A percentile compares a stretch with the other conserved stretches of the same genome.
Evolutionary conservation across 2,888 invertebrate species (phyloP).

Genomic region (Philereme vetulata): DNA sequence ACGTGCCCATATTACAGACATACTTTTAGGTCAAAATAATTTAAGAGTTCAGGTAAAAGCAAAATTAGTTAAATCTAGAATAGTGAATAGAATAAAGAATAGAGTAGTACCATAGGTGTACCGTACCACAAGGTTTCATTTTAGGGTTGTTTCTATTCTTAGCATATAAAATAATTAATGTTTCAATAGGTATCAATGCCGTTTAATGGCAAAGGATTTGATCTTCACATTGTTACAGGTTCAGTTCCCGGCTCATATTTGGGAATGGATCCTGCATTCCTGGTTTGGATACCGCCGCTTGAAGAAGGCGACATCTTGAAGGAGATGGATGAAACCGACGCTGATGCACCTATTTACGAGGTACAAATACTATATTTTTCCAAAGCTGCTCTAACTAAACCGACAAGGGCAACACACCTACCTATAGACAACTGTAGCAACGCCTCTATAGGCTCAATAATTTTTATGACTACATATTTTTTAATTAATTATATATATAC

Average conservation of each 20-base stretch:
- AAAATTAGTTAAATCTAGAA: background rate
- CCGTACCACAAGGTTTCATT: background rate
- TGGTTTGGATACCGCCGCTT: conserved; percentile 94
- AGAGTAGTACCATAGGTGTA: too few relatives aligned
- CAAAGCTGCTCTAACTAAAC: too few relatives aligned
- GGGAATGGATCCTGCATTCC: conserved; percentile 94
- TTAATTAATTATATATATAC: too few relatives aligned
- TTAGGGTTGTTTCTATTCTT: background rate
- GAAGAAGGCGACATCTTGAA: conserved; percentile 88
- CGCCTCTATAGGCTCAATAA: too few relatives aligned
- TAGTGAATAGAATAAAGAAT: too few relatives aligned
- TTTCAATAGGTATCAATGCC: background rate
- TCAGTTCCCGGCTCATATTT: conserved; percentile 94
- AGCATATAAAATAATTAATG: too few relatives aligned
- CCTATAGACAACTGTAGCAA: too few relatives aligned
- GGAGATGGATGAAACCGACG: conserved; percentile 79
- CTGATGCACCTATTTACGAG: conserved; percentile 64
- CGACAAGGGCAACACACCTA: too few relatives aligned
- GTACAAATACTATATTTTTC: conserved; percentile 40
- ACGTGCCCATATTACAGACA: too few relatives aligned
- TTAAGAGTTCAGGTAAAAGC: too few relatives aligned
- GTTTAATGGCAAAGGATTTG: conserved; percentile 20
- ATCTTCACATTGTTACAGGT: conserved; percentile 67
- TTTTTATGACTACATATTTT: too few relatives aligned
- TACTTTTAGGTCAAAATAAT: too few relatives aligned